These are phyloP conservation scores for Nannobrachium achirus DNA, from an alignment of 2,113 vertebrate genomes.

Conservation along the genomic window DNA sequence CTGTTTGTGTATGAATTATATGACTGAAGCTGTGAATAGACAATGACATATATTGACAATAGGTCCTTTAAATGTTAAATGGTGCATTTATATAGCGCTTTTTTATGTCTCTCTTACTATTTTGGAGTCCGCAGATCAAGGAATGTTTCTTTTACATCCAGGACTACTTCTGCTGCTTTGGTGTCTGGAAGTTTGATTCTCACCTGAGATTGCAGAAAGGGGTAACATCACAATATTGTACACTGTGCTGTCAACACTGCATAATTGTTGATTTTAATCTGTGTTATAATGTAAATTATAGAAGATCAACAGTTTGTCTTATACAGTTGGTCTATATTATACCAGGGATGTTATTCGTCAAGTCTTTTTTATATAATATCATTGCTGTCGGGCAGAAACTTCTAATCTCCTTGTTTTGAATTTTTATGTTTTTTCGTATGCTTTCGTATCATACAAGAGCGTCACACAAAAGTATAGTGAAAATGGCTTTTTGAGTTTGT, in stretches of 20 bases:
- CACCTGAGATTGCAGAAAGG: slow-evolving; percentile 77
- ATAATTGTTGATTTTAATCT: too few species aligned
- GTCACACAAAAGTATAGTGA: too few species aligned
- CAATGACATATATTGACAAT: too few species aligned
- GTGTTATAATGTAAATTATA: not conserved
- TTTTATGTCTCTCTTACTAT: slow-evolving; percentile 84
- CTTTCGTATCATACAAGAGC: too few species aligned
- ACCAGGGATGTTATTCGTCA: not conserved
- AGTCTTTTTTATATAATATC: too few species aligned
- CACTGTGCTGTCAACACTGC: not conserved
- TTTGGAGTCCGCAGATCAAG: slow-evolving; percentile 89
- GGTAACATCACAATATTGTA: slow-evolving; percentile 7
- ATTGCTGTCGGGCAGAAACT: too few species aligned
- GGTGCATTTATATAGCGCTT: slow-evolving; percentile 34
- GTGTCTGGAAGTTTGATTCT: slow-evolving; percentile 91
- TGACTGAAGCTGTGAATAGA: too few species aligned
- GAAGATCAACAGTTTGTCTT: too few species aligned
- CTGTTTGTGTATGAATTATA: too few species aligned
- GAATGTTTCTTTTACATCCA: slow-evolving; percentile 88
- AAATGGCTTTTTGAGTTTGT: too few species aligned
- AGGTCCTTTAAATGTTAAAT: slow-evolving; percentile 22
- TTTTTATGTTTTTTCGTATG: too few species aligned
- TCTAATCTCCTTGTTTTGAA: too few species aligned
- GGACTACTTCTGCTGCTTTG: slow-evolving; percentile 83
- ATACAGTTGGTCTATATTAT: not conserved